Conservation (phyloP, 1,140 invertebrate species). For the Trissolcus basalis region DNA sequence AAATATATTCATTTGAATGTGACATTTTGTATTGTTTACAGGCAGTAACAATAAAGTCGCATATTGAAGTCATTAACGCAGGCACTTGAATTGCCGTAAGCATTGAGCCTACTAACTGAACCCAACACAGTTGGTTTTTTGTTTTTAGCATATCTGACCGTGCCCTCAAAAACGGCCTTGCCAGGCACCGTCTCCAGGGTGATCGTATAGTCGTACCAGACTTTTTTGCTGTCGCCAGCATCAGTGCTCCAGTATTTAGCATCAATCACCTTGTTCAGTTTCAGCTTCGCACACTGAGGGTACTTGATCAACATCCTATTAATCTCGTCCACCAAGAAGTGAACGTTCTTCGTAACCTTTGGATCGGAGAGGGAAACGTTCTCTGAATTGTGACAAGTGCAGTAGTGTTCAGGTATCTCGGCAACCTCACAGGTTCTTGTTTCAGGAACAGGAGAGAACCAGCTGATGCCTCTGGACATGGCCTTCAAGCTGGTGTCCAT, state of each 20-base stretch:
- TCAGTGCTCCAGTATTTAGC: slow-evolving; percentile 76
- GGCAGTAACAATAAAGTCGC: slow-evolving; percentile 87
- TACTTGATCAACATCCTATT: slow-evolving; percentile 80
- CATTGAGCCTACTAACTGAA: slow-evolving; percentile 86
- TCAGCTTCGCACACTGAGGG: slow-evolving; percentile 78
- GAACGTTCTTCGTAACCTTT: slow-evolving; percentile 75
- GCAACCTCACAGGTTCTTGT: slow-evolving; percentile 85
- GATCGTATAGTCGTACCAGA: slow-evolving; percentile 80
- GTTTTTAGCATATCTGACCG: slow-evolving; percentile 75
- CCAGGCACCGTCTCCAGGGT: slow-evolving; percentile 82
- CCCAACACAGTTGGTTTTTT: slow-evolving; percentile 70
- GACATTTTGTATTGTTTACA: neutral
- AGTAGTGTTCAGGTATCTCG: slow-evolving; percentile 88
- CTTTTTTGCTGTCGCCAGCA: slow-evolving; percentile 66
- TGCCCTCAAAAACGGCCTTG: slow-evolving; percentile 85
- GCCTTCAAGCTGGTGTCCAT: slow-evolving; percentile 53
- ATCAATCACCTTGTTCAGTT: slow-evolving; percentile 77
- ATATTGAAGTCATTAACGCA: slow-evolving; percentile 85
- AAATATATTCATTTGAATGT: too few relatives aligned
- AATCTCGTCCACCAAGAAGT: slow-evolving; percentile 79
- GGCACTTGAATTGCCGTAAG: slow-evolving; percentile 86
- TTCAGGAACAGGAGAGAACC: slow-evolving; percentile 83
- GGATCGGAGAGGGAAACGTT: slow-evolving; percentile 76
- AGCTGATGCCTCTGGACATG: slow-evolving; percentile 80
- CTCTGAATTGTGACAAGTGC: slow-evolving; percentile 83